Evolutionary conservation across 2,113 vertebrate species (phyloP).

Genomic region (Dolichotis patagonum): DNA sequence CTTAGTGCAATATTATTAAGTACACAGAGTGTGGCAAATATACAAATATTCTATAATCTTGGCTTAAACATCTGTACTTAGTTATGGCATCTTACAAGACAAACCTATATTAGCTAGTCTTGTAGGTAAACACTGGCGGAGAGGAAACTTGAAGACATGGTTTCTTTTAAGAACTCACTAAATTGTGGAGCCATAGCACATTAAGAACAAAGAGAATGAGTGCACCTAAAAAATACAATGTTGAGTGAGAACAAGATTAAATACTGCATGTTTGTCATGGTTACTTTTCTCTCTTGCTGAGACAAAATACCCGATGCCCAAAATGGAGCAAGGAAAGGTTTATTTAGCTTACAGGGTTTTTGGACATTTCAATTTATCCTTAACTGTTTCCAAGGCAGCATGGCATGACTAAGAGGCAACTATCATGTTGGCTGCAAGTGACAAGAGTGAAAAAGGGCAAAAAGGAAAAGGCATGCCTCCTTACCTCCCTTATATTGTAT

Average conservation of each 20-base stretch:
- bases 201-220: not conserved
- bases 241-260: not conserved
- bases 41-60: conserved; percentile 49
- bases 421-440: too few species aligned
- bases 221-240: not conserved
- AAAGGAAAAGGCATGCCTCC: too few species aligned
- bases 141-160: not conserved
- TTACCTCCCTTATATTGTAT: too few species aligned
- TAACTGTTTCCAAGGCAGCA: too few species aligned
- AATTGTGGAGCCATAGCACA: not conserved
- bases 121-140: not conserved
- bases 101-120: not conserved
- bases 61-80: not conserved
- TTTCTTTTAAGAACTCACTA: not conserved
- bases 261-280: not conserved
- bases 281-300: too few species aligned
- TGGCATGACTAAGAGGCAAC: too few species aligned
- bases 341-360: too few species aligned
- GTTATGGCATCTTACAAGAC: not conserved
- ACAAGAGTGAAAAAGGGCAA: too few species aligned
- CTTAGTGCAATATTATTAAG: conserved; percentile 63
- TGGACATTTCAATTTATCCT: too few species aligned
- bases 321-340: too few species aligned
- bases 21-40: conserved; percentile 17
- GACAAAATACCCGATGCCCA: too few species aligned